A percentile compares a stretch with the other conserved stretches of the same genome.
These are phyloP conservation scores for Danionella dracula DNA, from an alignment of 2,797 vertebrate species.

Conservation along the genomic window DNA sequence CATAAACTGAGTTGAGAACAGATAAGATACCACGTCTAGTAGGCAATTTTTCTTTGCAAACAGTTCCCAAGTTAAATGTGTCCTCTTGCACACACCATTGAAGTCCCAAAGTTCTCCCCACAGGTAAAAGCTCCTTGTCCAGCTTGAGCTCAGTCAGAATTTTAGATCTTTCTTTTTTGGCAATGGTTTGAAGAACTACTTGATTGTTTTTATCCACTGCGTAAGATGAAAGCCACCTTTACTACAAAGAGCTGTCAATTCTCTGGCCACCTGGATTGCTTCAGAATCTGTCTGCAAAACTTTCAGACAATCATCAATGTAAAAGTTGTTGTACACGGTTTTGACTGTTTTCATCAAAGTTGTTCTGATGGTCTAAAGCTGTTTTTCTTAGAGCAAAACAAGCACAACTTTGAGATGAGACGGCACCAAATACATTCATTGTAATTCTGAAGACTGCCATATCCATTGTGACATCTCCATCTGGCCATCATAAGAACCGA, in stretches of 20 bases:
- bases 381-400: background rate
- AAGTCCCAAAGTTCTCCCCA: background rate
- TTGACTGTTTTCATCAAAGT: background rate
- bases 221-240: slow-evolving; percentile 6
- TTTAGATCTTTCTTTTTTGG: slow-evolving; percentile 3
- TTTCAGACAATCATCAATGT: slow-evolving; percentile 21
- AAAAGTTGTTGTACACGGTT: background rate
- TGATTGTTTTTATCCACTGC: slow-evolving; percentile 10
- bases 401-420: slow-evolving; percentile 8
- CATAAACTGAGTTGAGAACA: too few species aligned
- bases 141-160: background rate
- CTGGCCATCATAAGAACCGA: slow-evolving; percentile 5
- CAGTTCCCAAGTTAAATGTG: too few species aligned
- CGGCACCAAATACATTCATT: slow-evolving; percentile 17
- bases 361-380: background rate
- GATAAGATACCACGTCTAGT: too few species aligned
- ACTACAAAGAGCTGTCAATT: background rate
- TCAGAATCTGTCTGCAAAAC: background rate
- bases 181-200: slow-evolving; percentile 1
- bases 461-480: slow-evolving; percentile 3
- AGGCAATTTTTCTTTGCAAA: too few species aligned
- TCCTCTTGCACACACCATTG: slow-evolving; percentile 25
- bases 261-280: background rate
- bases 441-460: slow-evolving; percentile 3
- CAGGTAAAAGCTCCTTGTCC: background rate